A percentile compares a stretch with the other conserved stretches of the same genome.
Evolutionary conservation across 2,888 invertebrate genomes (phyloP).

Genomic region (Agrochola litura): DNA sequence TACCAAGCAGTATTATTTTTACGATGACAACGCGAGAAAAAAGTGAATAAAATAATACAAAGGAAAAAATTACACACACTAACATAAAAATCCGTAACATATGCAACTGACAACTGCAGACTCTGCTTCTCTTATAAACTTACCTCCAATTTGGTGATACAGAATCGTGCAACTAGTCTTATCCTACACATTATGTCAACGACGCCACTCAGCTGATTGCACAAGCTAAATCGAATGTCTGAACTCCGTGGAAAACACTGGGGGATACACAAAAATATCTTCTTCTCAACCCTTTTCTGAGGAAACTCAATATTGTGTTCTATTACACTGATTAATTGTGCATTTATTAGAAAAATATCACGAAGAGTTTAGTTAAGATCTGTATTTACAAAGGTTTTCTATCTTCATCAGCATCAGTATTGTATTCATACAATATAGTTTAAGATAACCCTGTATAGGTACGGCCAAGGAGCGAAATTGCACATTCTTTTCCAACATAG

Average conservation of each 20-base stretch:
- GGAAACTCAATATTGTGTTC: not conserved
- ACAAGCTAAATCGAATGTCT: slow-evolving; percentile 71
- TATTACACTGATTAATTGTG: slow-evolving; percentile 1
- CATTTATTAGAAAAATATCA: not conserved
- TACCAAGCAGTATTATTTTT: not conserved
- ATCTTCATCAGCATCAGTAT: not conserved
- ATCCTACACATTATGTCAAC: slow-evolving; percentile 34
- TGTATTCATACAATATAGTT: not conserved
- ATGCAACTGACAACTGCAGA: not conserved
- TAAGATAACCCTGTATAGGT: too few species aligned
- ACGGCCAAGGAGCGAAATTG: not conserved
- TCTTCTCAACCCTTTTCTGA: slow-evolving; percentile 24
- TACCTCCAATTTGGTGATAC: slow-evolving; percentile 21
- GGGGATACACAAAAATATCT: slow-evolving; percentile 39
- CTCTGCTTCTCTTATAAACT: not conserved
- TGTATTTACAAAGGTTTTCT: not conserved
- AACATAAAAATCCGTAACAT: not conserved
- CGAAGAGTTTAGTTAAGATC: not conserved
- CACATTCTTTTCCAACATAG: not conserved
- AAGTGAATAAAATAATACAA: not conserved
- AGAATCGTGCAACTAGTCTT: slow-evolving; percentile 1
- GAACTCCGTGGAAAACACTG: slow-evolving; percentile 37
- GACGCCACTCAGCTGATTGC: slow-evolving; percentile 67
- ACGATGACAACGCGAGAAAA: not conserved
- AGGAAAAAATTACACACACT: not conserved